Evolutionary conservation across 2,888 invertebrate species (phyloP).

Genomic region (Himalopsyche kuldschensis): DNA sequence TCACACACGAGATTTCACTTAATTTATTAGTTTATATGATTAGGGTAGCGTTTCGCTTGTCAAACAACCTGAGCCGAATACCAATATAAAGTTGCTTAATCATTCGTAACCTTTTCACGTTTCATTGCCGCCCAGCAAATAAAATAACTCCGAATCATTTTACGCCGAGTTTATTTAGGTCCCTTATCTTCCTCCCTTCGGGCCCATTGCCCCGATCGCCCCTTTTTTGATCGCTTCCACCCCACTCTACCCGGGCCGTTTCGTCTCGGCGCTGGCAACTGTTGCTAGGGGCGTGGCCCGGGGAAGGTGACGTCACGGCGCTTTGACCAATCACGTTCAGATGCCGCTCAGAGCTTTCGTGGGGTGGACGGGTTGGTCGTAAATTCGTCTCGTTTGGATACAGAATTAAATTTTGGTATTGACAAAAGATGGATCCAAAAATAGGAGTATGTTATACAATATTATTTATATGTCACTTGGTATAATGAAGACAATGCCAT

Average conservation of each 20-base stretch:
- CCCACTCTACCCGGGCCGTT: conserved; percentile 47
- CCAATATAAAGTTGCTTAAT: neutral
- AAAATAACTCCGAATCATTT: neutral
- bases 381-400: neutral
- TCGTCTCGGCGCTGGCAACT: conserved; percentile 59
- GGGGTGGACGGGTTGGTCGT: conserved; percentile 12
- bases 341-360: neutral
- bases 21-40: neutral
- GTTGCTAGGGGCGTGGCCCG: conserved; percentile 57
- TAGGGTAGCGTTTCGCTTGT: neutral
- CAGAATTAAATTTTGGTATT: neutral
- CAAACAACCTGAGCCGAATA: neutral
- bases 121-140: neutral
- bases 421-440: too few species aligned
- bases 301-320: conserved; percentile 51
- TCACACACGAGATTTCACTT: neutral
- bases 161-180: neutral
- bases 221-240: conserved; percentile 16
- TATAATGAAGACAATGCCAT: too few species aligned
- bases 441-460: too few species aligned
- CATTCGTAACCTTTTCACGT: neutral
- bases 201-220: neutral
- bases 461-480: too few species aligned
- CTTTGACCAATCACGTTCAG: conserved; percentile 27
- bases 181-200: neutral